Evolutionary conservation across 2,797 vertebrate species (phyloP), one percentile per base, ranked within the genome.

Genomic region (Lagodon rhomboides): DNA sequence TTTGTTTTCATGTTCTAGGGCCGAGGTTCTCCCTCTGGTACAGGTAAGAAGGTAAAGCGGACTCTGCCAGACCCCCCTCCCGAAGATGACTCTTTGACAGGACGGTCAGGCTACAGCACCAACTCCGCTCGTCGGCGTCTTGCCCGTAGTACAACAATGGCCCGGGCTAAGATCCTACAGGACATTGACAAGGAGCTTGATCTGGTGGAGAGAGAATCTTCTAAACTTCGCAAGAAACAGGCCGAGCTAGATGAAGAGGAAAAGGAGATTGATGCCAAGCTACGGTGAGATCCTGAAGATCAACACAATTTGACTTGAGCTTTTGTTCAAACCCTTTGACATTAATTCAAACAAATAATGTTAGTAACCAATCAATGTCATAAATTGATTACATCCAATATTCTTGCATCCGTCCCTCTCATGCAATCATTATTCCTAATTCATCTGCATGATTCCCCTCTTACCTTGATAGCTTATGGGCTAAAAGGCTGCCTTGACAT

Each of bases 181-280:
- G 99, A 99, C 86, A 99, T 99, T 90, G 99, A 99, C 91, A 97
- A 99, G 88, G 99, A 99, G 89, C 94, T 99, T 68, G 97, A 99
- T 91, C 94, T 99, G 68, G 98, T 99, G 0, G 98, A 99, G 90
- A 96, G 98, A 87, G 99, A 99, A 89, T 99, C 99, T 54, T 99
- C 98, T 68, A 99, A 99, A 85, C 97, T 99, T 75, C 96, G 99
- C 63, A 99, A 99, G 88, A 99, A 99, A 89, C 99, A 99, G 92
- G 98, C 99, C 77, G 98, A 99, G 89, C 94, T 99, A 70, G 99
- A 99, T 88, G 98, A 99, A 91, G 99, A 99, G 78, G 99, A 99
- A 90, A 99, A 99, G 88, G 99, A 99, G 91, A 99, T 99, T 81
- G 98, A 99, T 83, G 98, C 98, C 80, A 99, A 99, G 68, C 86